Base-by-base conservation (phyloP, 2,113 vertebrate genomes). In the Maccullochella peelii region DNA sequence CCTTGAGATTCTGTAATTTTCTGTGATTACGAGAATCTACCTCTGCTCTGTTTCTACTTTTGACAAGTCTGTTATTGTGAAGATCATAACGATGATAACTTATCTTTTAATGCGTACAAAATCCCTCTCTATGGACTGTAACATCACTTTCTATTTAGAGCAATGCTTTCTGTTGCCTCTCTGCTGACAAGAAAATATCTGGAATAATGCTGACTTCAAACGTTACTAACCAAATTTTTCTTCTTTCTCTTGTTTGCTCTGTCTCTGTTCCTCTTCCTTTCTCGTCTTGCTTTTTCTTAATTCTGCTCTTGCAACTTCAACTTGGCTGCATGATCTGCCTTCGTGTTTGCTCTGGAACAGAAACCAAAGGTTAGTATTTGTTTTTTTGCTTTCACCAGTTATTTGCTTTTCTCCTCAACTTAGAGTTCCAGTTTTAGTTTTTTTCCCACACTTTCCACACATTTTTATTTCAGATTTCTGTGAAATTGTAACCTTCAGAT, bases 351-450 rank as follows among this genome's bases (percentile, higher is more conserved):
- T 58, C 86, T 77, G 92, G 76, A 93, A 55, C 91, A 94, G 94
- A 95, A 92, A 92, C 82, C 40, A 95, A 93, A 94, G 95, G 94
- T 95, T 74, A 93, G 93, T 94, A 61, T 70, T 38, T 33, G 42
- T 38, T 42, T 27, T 54, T 52, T 20, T 38, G 2, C 16, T 36
- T 49, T 1, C 8, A 33, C 16, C 30, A 0, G 5, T 52, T 50
- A 30, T 1, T 9, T 77, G 11, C 2, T 67, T 61, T 79, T 30
- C 10, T 58, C 12, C 50, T 30, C 4, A 38, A 8, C 16, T 33
- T 44, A 3, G 27, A 30, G 7, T 23, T 38, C 23, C 6, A 25
- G 8, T 49, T 74, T 61, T 16, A 52, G 6, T 36, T 80, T 6
- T 73, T 18, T 73, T n/a, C n/a, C 2, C 5, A 50, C 11, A 40